Evolutionary conservation across 2,888 invertebrate species (phyloP).

Genomic region (Pseudococcus jackbeardsleyi): DNA sequence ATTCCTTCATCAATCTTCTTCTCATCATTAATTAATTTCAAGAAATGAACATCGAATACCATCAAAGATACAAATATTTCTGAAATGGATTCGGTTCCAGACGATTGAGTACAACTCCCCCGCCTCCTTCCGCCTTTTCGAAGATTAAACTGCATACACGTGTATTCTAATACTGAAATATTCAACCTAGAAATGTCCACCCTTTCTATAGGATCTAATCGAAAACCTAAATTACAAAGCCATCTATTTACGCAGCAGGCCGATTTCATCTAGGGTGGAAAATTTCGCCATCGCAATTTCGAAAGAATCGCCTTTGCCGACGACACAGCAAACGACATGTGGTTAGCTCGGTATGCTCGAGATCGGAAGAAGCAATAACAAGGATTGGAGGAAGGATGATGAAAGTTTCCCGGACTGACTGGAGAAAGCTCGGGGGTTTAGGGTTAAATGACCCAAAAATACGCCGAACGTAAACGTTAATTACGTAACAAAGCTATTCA

Average conservation of each 20-base stretch:
- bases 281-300: background rate
- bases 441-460: slow-evolving; percentile 41
- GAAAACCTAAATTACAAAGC: background rate
- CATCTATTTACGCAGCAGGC: background rate
- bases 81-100: too few species aligned
- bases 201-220: background rate
- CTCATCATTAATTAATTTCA: too few species aligned
- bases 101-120: too few species aligned
- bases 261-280: background rate
- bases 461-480: slow-evolving; percentile 33
- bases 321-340: background rate
- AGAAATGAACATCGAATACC: too few species aligned
- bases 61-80: too few species aligned
- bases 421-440: background rate
- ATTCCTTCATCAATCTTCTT: too few species aligned
- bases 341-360: background rate
- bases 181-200: background rate
- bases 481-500: slow-evolving; percentile 30
- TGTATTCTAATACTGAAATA: background rate
- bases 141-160: background rate
- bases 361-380: background rate
- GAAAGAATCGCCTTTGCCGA: background rate
- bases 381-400: background rate
- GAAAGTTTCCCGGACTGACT: background rate
- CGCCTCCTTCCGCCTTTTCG: too few species aligned